phyloP scores from a whole-genome alignment of 1,140 invertebrate genomes.

The Ladona fulva region DNA sequence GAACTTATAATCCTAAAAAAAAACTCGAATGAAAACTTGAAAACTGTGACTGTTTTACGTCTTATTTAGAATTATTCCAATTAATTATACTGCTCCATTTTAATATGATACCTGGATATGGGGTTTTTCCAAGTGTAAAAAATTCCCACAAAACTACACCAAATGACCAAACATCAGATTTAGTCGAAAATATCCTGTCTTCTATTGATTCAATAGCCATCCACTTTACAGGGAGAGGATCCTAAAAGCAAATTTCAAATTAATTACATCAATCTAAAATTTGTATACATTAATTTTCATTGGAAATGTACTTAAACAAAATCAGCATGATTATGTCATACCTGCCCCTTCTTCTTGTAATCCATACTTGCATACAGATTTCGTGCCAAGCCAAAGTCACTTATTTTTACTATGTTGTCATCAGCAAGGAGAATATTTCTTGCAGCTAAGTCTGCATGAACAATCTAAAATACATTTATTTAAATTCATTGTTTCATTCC shows the following conservation, averaged over 20 bases:
- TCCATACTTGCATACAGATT: slow-evolving; percentile 40
- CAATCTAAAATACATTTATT: slow-evolving; percentile 27
- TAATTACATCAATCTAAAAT: background rate
- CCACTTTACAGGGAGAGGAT: slow-evolving; percentile 43
- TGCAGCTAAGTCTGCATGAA: slow-evolving; percentile 45
- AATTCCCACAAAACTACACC: slow-evolving; percentile 54
- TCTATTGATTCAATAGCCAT: slow-evolving; percentile 41
- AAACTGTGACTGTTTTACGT: too few species aligned
- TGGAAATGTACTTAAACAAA: background rate
- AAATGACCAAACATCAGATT: slow-evolving; percentile 46
- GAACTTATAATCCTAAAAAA: too few species aligned
- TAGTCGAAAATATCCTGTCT: slow-evolving; percentile 34
- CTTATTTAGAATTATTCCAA: too few species aligned
- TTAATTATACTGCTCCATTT: background rate
- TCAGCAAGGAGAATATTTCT: slow-evolving; percentile 42
- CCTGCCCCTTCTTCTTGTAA: slow-evolving; percentile 33
- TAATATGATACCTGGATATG: slow-evolving; percentile 24
- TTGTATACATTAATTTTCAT: background rate
- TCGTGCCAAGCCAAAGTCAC: slow-evolving; percentile 45
- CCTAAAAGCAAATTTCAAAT: background rate
- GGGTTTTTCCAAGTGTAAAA: slow-evolving; percentile 39
- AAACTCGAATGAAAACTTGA: too few species aligned
- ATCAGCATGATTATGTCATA: slow-evolving; percentile 34
- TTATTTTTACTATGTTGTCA: slow-evolving; percentile 40
- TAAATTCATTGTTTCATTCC: too few species aligned